phyloP scores from a whole-genome alignment of 2,113 vertebrate genomes.

The Limanda limanda region DNA sequence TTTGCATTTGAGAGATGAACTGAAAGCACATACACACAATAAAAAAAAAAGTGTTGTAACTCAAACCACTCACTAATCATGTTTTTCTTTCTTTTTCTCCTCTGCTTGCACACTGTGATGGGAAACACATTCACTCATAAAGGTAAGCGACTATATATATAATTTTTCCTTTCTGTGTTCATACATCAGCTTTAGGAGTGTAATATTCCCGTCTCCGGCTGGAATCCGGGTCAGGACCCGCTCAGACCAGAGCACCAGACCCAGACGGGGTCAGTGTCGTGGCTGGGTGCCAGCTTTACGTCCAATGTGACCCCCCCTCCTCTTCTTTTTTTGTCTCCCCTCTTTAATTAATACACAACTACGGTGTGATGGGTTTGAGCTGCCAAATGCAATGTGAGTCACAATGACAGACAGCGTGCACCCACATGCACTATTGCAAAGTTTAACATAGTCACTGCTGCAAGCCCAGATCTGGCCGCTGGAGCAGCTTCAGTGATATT shows the following conservation, averaged over 20 bases:
- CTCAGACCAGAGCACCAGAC: slow-evolving; percentile 15
- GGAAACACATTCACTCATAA: not conserved
- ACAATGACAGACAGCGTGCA: slow-evolving; percentile 11
- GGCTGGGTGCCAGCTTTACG: not conserved
- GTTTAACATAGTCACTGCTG: not conserved
- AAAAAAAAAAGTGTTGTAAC: no score
- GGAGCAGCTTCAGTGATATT: slow-evolving; percentile 17
- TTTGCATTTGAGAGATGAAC: no score
- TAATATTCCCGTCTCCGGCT: not conserved
- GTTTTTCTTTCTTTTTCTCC: not conserved
- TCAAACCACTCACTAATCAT: not conserved
- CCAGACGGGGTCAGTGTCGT: slow-evolving; percentile 13
- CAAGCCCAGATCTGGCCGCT: not conserved
- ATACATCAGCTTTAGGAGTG: not conserved
- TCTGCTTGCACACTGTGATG: not conserved
- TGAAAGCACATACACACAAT: no score
- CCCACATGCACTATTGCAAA: not conserved
- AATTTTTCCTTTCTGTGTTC: not conserved
- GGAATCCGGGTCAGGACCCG: not conserved
- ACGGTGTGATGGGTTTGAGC: slow-evolving; percentile 20
- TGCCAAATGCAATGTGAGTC: slow-evolving; percentile 41
- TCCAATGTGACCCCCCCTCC: not conserved
- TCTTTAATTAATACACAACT: slow-evolving; percentile 35
- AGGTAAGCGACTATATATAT: not conserved
- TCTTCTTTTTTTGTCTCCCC: not conserved